Conservation (phyloP, 1,140 invertebrate species). For the Arctopsyche grandis region DNA sequence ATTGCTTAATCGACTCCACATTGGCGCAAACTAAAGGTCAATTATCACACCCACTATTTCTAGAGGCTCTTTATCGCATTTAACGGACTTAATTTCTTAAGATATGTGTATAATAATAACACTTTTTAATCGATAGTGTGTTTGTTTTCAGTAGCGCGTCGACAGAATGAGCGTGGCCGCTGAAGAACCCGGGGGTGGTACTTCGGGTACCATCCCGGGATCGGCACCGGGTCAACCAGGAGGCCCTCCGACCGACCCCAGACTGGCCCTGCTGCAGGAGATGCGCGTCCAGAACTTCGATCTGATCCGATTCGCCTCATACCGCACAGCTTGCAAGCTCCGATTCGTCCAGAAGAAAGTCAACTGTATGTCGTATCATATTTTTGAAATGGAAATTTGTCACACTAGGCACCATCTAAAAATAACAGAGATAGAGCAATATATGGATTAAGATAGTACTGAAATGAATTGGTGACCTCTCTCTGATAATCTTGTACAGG, state of each 20-base stretch:
- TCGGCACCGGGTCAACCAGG: slow-evolving; percentile 51
- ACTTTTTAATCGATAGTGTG: neutral
- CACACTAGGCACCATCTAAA: no score
- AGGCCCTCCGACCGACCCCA: slow-evolving; percentile 66
- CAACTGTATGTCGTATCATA: slow-evolving; percentile 74
- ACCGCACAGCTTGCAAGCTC: slow-evolving; percentile 95
- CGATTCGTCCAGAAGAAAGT: slow-evolving; percentile 97
- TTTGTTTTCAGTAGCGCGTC: neutral
- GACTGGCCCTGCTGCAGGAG: slow-evolving; percentile 80
- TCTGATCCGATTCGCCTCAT: slow-evolving; percentile 95
- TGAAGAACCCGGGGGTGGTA: slow-evolving; percentile 54
- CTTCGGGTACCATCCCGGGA: slow-evolving; percentile 44
- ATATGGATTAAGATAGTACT: neutral
- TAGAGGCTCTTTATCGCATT: neutral
- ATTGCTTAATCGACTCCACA: neutral
- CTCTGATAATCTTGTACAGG: no score
- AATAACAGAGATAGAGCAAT: neutral
- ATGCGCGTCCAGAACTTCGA: slow-evolving; percentile 94
- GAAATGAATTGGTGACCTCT: no score
- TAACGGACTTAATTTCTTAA: neutral
- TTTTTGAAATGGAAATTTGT: slow-evolving; percentile 42
- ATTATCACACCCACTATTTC: neutral
- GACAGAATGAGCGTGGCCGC: slow-evolving; percentile 16
- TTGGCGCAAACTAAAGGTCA: neutral
- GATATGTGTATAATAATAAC: neutral